Base-by-base conservation (phyloP, 1,140 invertebrate genomes). In the Antheraea mylitta region DNA sequence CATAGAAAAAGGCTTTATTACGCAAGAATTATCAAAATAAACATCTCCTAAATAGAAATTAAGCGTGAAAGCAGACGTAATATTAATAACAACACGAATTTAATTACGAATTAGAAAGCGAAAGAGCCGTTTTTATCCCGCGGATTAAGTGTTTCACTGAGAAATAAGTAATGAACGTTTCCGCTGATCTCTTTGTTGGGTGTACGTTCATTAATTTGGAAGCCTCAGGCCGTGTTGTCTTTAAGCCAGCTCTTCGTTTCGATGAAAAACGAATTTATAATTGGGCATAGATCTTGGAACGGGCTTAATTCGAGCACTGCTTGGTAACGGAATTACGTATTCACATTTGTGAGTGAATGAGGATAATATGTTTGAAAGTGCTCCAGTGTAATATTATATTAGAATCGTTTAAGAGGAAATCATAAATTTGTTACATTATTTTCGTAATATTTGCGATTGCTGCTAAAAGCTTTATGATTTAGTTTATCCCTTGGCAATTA, bases 151-250 rank as follows among this genome's bases (percentile, higher is more conserved):
- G 66, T 76, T 71, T 76, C 69, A 73, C 64, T 73, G 64, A 65
- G 74, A 73, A 73, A 76, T 76, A 76, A 76, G 74, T 76, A 73
- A 76, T 73, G 74, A 71, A 71, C 74, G 63, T 75, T 76, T 76
- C 72, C 69, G 36, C 69, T 73, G 74, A 73, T 76, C 71, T 73
- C 74, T 76, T 76, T 73, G 74, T 71, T 73, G 64, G 71, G 65
- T 61, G 71, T 58, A 68, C 67, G 61, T 74, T 76, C 72, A 74
- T 76, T 76, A 74, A 74, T 76, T 74, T 68, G 45, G 69, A 76
- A 74, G 70, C 75, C 66, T 69, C 60, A 69, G 69, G 75, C 69
- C 64, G 66, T 72, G 67, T 70, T 70, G 71, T 71, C 64, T 73
- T 68, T 63, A 73, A 72, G 66, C 71, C 67, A 62, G 66, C 67